Percentiles rank a stretch among this genome's conserved stretches.
These are phyloP conservation scores for Ricordea florida DNA, from an alignment of 92 coral and sea anemone genomes.

Conservation along the genomic window DNA sequence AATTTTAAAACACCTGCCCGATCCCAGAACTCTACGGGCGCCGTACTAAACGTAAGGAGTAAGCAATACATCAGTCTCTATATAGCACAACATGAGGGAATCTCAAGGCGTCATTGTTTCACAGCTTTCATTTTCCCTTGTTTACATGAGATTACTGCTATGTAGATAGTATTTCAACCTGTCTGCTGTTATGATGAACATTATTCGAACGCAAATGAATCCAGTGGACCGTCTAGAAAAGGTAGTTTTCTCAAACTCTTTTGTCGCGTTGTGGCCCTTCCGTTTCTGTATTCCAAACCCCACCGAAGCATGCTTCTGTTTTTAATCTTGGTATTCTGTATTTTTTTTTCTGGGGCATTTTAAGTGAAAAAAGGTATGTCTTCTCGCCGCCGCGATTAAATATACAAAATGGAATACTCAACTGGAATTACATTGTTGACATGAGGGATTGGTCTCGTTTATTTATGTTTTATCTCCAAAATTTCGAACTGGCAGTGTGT, in stretches of 20 bases:
- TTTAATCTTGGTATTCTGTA: too few species aligned
- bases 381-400: too few species aligned
- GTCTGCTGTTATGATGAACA: background rate
- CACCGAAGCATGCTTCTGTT: background rate
- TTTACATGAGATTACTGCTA: background rate
- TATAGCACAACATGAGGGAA: too few species aligned
- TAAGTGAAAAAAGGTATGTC: too few species aligned
- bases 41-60: background rate
- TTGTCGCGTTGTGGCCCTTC: background rate
- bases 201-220: conserved; percentile 69
- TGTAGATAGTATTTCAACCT: background rate
- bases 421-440: too few species aligned
- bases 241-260: conserved; percentile 21
- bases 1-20: conserved; percentile 28
- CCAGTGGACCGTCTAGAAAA: conserved; percentile 58
- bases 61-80: background rate
- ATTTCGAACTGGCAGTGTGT: background rate
- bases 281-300: background rate
- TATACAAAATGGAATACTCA: too few species aligned
- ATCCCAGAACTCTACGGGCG: conserved; percentile 7
- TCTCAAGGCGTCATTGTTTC: background rate
- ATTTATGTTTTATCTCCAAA: background rate
- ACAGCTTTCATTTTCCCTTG: background rate
- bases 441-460: too few species aligned
- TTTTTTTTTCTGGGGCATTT: too few species aligned